These are phyloP conservation scores for Tubulanus polymorphus DNA, from an alignment of 2,888 invertebrate genomes.

Conservation along the genomic window DNA sequence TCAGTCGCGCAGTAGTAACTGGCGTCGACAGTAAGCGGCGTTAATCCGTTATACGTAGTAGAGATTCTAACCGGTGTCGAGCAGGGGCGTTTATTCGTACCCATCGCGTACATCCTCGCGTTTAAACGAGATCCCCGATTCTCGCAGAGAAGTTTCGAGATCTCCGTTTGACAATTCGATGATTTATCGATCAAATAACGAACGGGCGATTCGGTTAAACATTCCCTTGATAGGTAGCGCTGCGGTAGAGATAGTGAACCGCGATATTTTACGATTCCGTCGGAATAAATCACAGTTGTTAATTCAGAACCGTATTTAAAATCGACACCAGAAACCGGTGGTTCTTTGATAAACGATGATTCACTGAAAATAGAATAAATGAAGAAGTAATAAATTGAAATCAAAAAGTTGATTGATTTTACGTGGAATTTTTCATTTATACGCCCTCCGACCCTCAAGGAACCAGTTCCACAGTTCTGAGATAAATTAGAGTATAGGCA, in stretches of 20 bases:
- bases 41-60: conserved; percentile 15
- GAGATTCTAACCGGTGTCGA: conserved; percentile 16
- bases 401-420: too few species aligned
- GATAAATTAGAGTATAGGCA: too few species aligned
- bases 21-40: conserved; percentile 20
- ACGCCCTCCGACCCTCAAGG: too few species aligned
- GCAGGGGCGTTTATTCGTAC: conserved; percentile 21
- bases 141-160: conserved; percentile 26
- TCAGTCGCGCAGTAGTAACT: conserved; percentile 27
- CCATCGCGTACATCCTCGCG: conserved; percentile 29
- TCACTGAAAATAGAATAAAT: too few species aligned
- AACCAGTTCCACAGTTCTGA: too few species aligned
- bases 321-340: too few species aligned
- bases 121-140: conserved; percentile 27
- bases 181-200: conserved; percentile 30
- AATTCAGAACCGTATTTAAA: too few species aligned
- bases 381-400: too few species aligned
- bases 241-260: conserved; percentile 37
- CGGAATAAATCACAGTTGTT: too few species aligned
- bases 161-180: conserved; percentile 25
- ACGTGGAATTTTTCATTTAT: too few species aligned
- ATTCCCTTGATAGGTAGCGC: conserved; percentile 29
- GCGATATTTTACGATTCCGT: too few species aligned
- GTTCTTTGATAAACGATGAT: too few species aligned
- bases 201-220: conserved; percentile 35